Evolutionary conservation across 2,888 invertebrate species (phyloP).

Genomic region (Sphaerophoria taeniata): DNA sequence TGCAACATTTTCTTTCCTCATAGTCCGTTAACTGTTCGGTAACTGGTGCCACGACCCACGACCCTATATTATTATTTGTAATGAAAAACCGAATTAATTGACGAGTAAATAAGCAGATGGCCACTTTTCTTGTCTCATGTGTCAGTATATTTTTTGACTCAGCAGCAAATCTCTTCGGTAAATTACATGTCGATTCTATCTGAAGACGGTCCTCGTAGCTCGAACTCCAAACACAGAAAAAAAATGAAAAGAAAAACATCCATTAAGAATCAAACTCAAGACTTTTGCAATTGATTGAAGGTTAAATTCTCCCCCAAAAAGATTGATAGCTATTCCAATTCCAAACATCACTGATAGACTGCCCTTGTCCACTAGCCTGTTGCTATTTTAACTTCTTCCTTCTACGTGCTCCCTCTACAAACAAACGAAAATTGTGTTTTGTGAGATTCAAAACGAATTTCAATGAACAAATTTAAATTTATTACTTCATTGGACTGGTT

Average conservation of each 20-base stretch:
- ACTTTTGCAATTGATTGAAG: no score
- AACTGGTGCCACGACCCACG: no score
- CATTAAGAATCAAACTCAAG: no score
- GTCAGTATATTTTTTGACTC: constrained; percentile 37
- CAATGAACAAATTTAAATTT: constrained; percentile 29
- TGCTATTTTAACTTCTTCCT: constrained; percentile 11
- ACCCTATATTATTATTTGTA: no score
- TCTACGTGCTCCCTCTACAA: constrained; percentile 16
- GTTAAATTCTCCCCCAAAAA: no score
- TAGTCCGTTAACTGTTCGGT: no score
- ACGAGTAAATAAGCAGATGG: constrained; percentile 13
- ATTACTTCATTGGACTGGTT: constrained; percentile 2
- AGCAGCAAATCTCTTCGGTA: constrained; percentile 50
- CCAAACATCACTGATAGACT: constrained; percentile 52
- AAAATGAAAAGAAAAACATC: constrained; percentile 56
- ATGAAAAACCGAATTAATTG: no score
- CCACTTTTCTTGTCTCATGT: constrained; percentile 42
- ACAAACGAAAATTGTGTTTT: constrained; percentile 2
- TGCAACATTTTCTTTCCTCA: no score
- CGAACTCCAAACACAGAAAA: no score
- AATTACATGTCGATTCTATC: constrained; percentile 40
- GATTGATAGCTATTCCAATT: constrained; percentile 62
- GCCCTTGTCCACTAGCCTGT: constrained; percentile 3
- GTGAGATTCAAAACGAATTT: constrained; percentile 12
- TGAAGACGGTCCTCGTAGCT: background rate